Percentiles rank a stretch among this genome's conserved stretches.
These are phyloP conservation scores for Cynocephalus volans DNA, from an alignment of 2,113 vertebrate species.

Conservation along the genomic window DNA sequence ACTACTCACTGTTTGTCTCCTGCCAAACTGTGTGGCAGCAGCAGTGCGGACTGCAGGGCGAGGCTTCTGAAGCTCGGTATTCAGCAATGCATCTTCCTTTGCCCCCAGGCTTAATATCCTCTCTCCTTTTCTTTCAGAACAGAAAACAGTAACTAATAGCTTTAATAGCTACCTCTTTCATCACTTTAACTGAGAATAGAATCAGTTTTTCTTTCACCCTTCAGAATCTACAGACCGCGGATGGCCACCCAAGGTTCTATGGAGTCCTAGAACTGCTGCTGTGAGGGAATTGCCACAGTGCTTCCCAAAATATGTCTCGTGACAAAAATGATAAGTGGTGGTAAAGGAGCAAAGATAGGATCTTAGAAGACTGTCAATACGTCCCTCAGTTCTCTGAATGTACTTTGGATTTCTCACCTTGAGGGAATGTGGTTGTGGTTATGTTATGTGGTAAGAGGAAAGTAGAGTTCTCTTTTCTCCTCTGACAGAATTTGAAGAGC, in stretches of 20 bases:
- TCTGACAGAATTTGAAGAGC: background rate
- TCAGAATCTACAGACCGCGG: conserved; percentile 71
- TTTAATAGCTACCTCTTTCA: conserved; percentile 75
- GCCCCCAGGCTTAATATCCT: conserved; percentile 66
- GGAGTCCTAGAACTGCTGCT: conserved; percentile 62
- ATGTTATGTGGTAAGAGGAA: background rate
- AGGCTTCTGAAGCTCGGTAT: background rate
- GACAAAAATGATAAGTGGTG: conserved; percentile 65
- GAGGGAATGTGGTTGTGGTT: background rate
- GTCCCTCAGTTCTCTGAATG: background rate
- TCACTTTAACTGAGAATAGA: conserved; percentile 73
- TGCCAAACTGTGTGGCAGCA: conserved; percentile 54
- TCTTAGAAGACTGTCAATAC: conserved; percentile 56
- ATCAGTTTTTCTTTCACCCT: conserved; percentile 72
- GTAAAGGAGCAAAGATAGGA: conserved; percentile 52
- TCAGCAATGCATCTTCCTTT: conserved; percentile 61
- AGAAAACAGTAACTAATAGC: conserved; percentile 67
- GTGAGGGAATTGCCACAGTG: conserved; percentile 42
- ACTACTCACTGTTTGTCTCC: conserved; percentile 28
- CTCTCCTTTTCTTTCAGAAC: conserved; percentile 58
- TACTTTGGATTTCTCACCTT: background rate
- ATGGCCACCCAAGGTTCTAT: conserved; percentile 33
- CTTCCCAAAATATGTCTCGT: conserved; percentile 74
- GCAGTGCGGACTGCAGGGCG: background rate
- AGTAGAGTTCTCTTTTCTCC: conserved; percentile 13